phyloP scores from a whole-genome alignment of 2,888 invertebrate genomes.

The Drosophila atroscutellata region DNA sequence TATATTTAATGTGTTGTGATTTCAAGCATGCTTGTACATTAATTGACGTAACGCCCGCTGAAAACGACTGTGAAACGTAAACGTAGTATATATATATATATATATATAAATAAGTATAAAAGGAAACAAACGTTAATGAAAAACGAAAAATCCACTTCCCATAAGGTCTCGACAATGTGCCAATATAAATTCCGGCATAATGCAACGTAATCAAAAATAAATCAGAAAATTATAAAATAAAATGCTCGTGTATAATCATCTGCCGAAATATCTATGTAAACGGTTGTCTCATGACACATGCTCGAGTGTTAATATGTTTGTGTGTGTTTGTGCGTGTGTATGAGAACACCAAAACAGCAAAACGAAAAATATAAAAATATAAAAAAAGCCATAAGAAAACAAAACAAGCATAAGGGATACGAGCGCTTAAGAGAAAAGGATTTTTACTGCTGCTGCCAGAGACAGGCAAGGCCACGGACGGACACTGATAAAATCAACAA shows the following conservation, averaged over 20 bases:
- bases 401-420: constrained; percentile 38
- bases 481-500: constrained; percentile 40
- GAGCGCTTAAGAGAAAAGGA: constrained; percentile 41
- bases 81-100: fast-evolving
- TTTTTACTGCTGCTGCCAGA: constrained; percentile 30
- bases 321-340: constrained; percentile 25
- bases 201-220: constrained; percentile 7
- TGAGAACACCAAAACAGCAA: constrained; percentile 9
- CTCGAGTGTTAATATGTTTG: constrained; percentile 16
- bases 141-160: not conserved
- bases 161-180: not conserved
- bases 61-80: constrained; percentile 16
- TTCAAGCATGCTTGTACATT: not conserved
- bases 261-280: constrained; percentile 41
- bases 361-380: not conserved
- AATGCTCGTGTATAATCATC: not conserved
- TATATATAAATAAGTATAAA: not conserved
- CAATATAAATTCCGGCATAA: not conserved
- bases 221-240: constrained; percentile 2
- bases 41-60: not conserved
- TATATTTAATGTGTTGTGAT: not conserved
- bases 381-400: constrained; percentile 5
- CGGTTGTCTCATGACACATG: constrained; percentile 43
- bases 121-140: constrained; percentile 5
- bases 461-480: constrained; percentile 6